phyloP scores from a whole-genome alignment of 2,888 invertebrate genomes.

The Eustalomyia histrio region DNA sequence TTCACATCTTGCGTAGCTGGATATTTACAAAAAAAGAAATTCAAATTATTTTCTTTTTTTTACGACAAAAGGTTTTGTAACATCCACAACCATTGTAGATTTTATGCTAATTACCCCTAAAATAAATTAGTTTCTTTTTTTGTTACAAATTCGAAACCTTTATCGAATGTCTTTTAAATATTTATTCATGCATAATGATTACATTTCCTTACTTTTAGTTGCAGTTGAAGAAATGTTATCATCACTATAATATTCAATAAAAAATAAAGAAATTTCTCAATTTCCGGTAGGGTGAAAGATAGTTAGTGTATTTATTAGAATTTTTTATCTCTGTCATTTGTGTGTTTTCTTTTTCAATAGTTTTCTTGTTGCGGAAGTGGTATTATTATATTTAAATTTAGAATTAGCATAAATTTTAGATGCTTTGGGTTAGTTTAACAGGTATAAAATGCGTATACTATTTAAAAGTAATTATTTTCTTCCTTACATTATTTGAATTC shows the following conservation, averaged over 20 bases:
- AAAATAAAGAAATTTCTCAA: conserved; percentile 35
- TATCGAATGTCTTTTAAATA: conserved; percentile 4
- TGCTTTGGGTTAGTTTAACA: too few relatives aligned
- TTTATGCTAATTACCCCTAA: conserved; percentile 35
- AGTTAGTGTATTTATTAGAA: not conserved
- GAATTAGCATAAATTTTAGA: conserved; percentile 33
- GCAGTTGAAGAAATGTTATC: conserved; percentile 21
- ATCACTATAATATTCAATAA: conserved; percentile 25
- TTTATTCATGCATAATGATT: conserved; percentile 34
- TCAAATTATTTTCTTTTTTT: conserved; percentile 44
- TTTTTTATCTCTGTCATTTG: not conserved
- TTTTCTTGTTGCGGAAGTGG: conserved; percentile 41
- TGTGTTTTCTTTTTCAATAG: not conserved
- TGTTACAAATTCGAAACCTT: conserved; percentile 19
- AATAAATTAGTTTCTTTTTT: conserved; percentile 13
- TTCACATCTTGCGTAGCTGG: conserved; percentile 9
- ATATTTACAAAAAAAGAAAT: conserved; percentile 24
- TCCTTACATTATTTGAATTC: too few relatives aligned
- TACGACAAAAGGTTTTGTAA: conserved; percentile 12
- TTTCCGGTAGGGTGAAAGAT: conserved; percentile 42
- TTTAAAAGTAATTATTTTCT: too few relatives aligned
- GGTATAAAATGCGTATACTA: too few relatives aligned
- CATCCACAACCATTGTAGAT: conserved; percentile 15
- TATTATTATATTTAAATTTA: conserved; percentile 19
- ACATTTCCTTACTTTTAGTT: conserved; percentile 7